A percentile compares a stretch with the other conserved stretches of the same genome.
Conservation (phyloP, 1,140 invertebrate species). For the Liolophura sinensis region DNA sequence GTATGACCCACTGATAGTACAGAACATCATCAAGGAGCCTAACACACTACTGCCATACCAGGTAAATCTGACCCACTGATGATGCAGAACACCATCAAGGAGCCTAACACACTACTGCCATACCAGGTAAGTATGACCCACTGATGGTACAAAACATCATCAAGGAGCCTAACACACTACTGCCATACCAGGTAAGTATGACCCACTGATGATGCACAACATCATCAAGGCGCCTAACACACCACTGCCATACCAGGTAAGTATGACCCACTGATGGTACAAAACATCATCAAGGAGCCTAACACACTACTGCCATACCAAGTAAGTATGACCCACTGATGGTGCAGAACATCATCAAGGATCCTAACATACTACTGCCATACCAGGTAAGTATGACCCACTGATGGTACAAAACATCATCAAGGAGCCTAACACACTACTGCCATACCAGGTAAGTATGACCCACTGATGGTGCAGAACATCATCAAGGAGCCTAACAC, state of each 20-base stretch:
- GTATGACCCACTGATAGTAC: too few species aligned
- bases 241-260: conserved; percentile 11
- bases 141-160: neutral
- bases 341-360: conserved; percentile 43
- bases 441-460: too few species aligned
- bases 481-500: too few species aligned
- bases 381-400: conserved; percentile 18
- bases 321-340: conserved; percentile 29
- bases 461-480: too few species aligned
- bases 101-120: neutral
- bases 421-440: too few species aligned
- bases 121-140: neutral
- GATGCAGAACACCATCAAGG: too few species aligned
- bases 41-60: too few species aligned
- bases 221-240: neutral
- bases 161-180: neutral
- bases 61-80: too few species aligned
- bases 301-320: conserved; percentile 31
- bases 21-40: too few species aligned
- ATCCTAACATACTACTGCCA: conserved; percentile 23
- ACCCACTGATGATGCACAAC: neutral
- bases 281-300: conserved; percentile 48
- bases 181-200: neutral
- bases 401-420: neutral
- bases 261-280: conserved; percentile 46